Evolutionary conservation across 2,888 invertebrate species (phyloP), one percentile per base, ranked within the genome.

Genomic region (Abscondita cerata): DNA sequence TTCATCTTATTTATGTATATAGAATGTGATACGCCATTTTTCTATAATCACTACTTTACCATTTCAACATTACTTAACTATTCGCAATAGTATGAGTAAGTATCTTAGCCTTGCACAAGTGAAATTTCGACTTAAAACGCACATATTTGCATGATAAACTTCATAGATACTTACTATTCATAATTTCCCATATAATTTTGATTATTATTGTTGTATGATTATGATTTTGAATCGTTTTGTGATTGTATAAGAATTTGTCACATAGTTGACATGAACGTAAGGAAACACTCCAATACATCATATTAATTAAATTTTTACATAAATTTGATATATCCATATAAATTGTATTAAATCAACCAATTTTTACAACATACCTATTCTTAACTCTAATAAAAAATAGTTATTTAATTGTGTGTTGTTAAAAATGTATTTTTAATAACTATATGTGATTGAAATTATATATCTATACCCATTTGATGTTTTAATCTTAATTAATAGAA

Each of bases 231-330:
- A 40, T 53, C 16, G 25, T 52, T 52, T 59, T 59, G 36, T 34
- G 34, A 34, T 46, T 38, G 38, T 54, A 46, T 52, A 60, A 25
- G 6, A 25, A 13, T 36, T 60, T 62, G 61, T 62, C 61, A 63
- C 46, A 18, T 55, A 51, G 20, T 48, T 63, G 63, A 63, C 63
- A 56, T 53, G 19, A 59, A 55, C 59, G 63, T 63, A 63, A 63
- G 63, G 63, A 38, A 59, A 63, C 63, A 63, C 63, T 63, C 63
- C 63, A 63, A 63, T 59, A 51, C 54, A 63, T 62, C 51, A 52
- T 58, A 50, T 53, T 59, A 53, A 44, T 57, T 53, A 13, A 52
- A 56, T 57, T 62, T 62, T 57, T 58, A 57, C 48, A 44, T 57
- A 57, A 52, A 50, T 50, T 56, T 57, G 40, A 52, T 56, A 62